phyloP scores from a whole-genome alignment of 1,140 invertebrate species.

The Saxidomus purpurata region DNA sequence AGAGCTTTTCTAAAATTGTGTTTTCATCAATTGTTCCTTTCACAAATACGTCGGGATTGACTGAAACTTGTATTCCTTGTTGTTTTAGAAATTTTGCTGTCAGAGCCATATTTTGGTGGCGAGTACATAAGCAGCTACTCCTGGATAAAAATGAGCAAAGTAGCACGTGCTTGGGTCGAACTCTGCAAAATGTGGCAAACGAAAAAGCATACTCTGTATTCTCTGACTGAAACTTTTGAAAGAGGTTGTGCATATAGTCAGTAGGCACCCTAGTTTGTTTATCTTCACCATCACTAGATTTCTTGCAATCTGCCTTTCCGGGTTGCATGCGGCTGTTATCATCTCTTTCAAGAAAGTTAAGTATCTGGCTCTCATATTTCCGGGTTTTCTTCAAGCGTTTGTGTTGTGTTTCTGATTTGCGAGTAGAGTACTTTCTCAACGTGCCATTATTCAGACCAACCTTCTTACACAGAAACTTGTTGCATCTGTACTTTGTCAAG shows the following conservation, averaged over 20 bases:
- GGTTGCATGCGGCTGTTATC: not conserved
- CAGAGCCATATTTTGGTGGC: not conserved
- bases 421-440: not conserved
- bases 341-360: not conserved
- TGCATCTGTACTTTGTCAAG: not conserved
- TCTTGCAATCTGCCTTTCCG: not conserved
- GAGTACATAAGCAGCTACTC: not conserved
- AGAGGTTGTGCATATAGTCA: conserved; percentile 5
- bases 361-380: too few species aligned
- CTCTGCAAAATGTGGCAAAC: not conserved
- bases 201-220: not conserved
- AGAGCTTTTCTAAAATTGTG: not conserved
- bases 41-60: not conserved
- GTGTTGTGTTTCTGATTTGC: too few species aligned
- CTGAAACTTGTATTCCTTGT: not conserved
- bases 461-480: not conserved
- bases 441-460: not conserved
- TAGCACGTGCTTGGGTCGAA: not conserved
- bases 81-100: not conserved
- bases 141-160: not conserved
- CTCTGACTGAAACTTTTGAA: not conserved
- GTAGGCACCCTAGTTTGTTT: not conserved
- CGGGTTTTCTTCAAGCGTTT: too few species aligned
- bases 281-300: not conserved
- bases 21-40: not conserved